Evolutionary conservation across 2,888 invertebrate species (phyloP).

Genomic region (Imbricaverruca yamaguchii): DNA sequence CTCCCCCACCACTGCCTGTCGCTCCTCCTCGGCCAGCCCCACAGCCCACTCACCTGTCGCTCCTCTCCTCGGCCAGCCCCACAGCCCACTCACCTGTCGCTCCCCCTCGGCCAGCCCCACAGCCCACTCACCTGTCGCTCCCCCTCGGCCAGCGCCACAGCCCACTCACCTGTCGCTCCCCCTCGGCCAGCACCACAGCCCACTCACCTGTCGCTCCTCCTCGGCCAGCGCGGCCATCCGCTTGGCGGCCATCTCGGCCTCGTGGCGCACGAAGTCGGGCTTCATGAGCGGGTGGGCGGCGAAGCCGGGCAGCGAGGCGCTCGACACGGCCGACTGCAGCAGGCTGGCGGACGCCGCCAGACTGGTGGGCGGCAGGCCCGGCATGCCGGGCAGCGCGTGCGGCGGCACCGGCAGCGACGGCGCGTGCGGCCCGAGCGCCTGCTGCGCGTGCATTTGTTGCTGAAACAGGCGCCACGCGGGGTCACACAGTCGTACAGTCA

Average conservation of each 20-base stretch:
- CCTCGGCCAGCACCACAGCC: neutral
- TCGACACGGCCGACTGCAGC: slow-evolving; percentile 49
- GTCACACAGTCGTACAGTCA: no score
- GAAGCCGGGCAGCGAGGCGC: slow-evolving; percentile 36
- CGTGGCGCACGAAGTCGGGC: slow-evolving; percentile 18
- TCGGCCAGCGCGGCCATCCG: slow-evolving; percentile 19
- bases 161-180: no score
- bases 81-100: no score
- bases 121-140: no score
- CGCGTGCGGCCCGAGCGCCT: slow-evolving; percentile 46
- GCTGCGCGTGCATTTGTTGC: slow-evolving; percentile 91
- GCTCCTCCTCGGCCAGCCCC: no score
- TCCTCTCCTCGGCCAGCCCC: no score
- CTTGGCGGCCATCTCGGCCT: slow-evolving; percentile 22
- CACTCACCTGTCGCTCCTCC: slow-evolving; percentile 42
- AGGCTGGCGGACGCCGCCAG: slow-evolving; percentile 40
- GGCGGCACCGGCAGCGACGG: slow-evolving; percentile 14
- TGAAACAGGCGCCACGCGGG: slow-evolving; percentile 44
- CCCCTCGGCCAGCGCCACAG: no score
- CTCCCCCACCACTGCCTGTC: no score
- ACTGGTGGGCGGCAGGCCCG: slow-evolving; percentile 43
- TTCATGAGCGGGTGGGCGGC: slow-evolving; percentile 41
- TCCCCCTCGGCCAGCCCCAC: no score
- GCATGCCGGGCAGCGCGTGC: slow-evolving; percentile 51
- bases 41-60: no score